phyloP scores from a whole-genome alignment of 2,888 invertebrate genomes.

The Ormyrus rosae region DNA sequence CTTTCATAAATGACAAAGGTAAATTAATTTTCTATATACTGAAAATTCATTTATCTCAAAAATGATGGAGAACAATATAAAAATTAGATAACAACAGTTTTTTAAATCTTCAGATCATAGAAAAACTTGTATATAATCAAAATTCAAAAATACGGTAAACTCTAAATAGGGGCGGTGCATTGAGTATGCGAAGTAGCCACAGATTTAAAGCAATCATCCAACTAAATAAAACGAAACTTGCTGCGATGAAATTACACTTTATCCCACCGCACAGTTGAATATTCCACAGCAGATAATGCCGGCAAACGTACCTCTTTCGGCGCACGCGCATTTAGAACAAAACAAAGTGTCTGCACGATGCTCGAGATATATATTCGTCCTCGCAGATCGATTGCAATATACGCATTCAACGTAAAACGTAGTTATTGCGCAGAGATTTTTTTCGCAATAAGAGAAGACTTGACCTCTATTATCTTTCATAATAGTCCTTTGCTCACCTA shows the following conservation, averaged over 20 bases:
- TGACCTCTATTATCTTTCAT: conserved; percentile 30
- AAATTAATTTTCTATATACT: background rate
- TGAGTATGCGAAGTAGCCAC: background rate
- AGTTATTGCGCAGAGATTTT: conserved; percentile 31
- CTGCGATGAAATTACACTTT: conserved; percentile 22
- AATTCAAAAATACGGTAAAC: no score
- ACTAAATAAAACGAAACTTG: conserved; percentile 29
- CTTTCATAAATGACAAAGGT: no score
- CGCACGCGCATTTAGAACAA: conserved; percentile 2
- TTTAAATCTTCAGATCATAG: no score
- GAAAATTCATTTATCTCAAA: background rate
- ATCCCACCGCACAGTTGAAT: conserved; percentile 16
- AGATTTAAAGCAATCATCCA: conserved; percentile 8
- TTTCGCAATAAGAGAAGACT: conserved; percentile 22
- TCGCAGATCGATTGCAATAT: conserved; percentile 42
- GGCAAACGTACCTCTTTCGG: background rate
- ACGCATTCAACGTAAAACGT: conserved; percentile 34
- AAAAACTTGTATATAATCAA: no score
- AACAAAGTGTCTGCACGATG: conserved; percentile 9
- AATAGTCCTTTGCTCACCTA: background rate
- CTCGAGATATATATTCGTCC: conserved; percentile 15
- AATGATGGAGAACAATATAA: no score
- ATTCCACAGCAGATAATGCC: conserved; percentile 19
- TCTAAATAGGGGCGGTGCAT: no score
- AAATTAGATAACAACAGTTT: no score